Base-by-base conservation (phyloP, 2,797 vertebrate species). In the Lutjanus campechanus region DNA sequence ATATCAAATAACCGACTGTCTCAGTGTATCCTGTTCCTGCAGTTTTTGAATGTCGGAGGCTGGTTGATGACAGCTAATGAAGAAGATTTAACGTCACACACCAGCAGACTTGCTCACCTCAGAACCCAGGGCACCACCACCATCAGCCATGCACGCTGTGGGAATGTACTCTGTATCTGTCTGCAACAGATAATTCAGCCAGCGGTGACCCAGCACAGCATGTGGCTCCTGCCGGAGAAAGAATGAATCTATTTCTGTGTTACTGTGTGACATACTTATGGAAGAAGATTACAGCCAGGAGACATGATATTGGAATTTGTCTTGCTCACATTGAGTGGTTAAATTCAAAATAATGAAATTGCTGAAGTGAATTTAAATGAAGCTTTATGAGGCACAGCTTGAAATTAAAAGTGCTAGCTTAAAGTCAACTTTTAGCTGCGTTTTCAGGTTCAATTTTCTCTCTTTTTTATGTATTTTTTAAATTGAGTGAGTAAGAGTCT, bases 21-120 rank as follows among this genome's bases (percentile, higher is more conserved):
- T 10, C 13, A 20, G 16, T 49, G 8, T 22, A 67, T 70, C 40
- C 65, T 50, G 12, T 54, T 20, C 55, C 65, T 69, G 76, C 76
- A 69, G 61, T 17, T 74, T 54, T 73, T 9, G 2, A 73, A 59
- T 58, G 65, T 66, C 13, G 56, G 46, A 5, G 17, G 44, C 69
- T 49, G 76, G 55, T 51, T 85, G n/a, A 19, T 25, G 61, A 64
- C 70, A 71, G 59, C 64, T 81, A 79, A 86, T 78, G 73, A 85
- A 77, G 65, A 62, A 61, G 66, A 44, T 40, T 67, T 85, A 83
- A 87, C 55, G 65, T 85, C 85, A 84, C 77, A 40, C 62, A 16
- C 64, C 11, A 19, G 61, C 11, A 73, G 73, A 82, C 73, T 77
- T 81, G 40, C 25, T 79, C 74, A 79, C 71, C 81, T 84, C 60